Evolutionary conservation across 2,113 vertebrate genomes (phyloP), one percentile per base, ranked within the genome.

Genomic region (Grammatotria lemairii): DNA sequence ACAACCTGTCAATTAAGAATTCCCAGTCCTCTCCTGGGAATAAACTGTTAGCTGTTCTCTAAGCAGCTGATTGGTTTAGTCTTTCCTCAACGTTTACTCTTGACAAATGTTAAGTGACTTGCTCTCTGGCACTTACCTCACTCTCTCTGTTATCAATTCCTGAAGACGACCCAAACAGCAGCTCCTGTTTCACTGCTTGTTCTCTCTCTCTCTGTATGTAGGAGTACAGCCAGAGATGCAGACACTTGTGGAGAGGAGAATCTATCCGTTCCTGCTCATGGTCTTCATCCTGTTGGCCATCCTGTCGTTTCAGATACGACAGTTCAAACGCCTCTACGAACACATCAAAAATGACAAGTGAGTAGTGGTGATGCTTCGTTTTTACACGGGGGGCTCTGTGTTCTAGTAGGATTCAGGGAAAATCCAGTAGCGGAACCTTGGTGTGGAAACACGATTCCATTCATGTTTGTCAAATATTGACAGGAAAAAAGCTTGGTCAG

Each of bases 281-380:
- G 96, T 98, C 8, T 97, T 98, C 90, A 95, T 97, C 21, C 95
- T 99, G 94, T 97, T 99, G 96, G 98, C 97, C 85, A 97, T 99
- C 90, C 93, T 99, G 16, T 98, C 97, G 95, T 99, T 99, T 95
- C 98, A 99, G 96, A 97, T 99, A 88, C 97, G 98, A 86, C 98
- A 99, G 95, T 99, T 99, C 96, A 99, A 97, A 96, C 98, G 98
- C 94, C 98, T 99, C 96, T 99, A 99, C 80, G 98, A 99, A 87
- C 98, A 99, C 94, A 99, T 99, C 94, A 99, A 99, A 95, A 99
- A 99, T 47, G 98, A 99, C 96, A 99, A 99, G 98, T 99, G 88
- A 97, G 98, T 93, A 78, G 19, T 26, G 3, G 26, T 8, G 7
- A 19, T 60, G 35, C 23, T 5, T 49, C 10, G 4, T 10, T 38